These are phyloP conservation scores for Cybosia mesomella DNA, from an alignment of 2,888 invertebrate species.

Conservation along the genomic window DNA sequence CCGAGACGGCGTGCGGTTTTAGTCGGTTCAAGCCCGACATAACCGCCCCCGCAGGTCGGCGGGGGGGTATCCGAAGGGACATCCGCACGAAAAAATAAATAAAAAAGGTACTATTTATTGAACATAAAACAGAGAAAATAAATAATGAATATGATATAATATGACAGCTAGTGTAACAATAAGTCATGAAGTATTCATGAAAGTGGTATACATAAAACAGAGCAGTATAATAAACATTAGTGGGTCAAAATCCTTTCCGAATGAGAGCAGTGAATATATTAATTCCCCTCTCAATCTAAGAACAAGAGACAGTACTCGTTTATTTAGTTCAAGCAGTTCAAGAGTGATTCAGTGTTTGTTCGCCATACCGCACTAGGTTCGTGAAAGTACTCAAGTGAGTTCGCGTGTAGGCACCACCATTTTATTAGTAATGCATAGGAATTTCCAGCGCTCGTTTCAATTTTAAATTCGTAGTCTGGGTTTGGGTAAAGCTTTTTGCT, in stretches of 20 bases:
- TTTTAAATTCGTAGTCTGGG: slow-evolving; percentile 29
- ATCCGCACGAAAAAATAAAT: too few species aligned
- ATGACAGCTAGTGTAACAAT: too few species aligned
- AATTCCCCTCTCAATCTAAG: neutral
- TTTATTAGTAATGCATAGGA: slow-evolving; percentile 51
- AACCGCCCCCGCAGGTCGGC: too few species aligned
- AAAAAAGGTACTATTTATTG: too few species aligned
- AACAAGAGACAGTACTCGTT: slow-evolving; percentile 7
- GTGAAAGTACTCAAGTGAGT: slow-evolving; percentile 35
- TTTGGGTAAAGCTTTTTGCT: neutral
- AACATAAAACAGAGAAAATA: too few species aligned
- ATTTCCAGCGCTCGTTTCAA: slow-evolving; percentile 40
- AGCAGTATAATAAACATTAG: neutral
- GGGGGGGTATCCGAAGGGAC: too few species aligned
- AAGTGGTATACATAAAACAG: too few species aligned
- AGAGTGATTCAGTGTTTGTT: slow-evolving; percentile 23
- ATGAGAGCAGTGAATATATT: neutral
- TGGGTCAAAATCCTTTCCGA: neutral
- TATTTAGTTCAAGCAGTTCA: slow-evolving; percentile 26
- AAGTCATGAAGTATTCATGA: too few species aligned
- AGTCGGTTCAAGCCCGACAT: too few species aligned
- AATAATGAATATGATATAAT: too few species aligned
- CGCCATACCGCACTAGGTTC: slow-evolving; percentile 27
- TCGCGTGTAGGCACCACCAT: slow-evolving; percentile 31
- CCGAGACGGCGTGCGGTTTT: too few species aligned